Evolutionary conservation across 2,888 invertebrate species (phyloP).

Genomic region (Pardosa pseudoannulata): DNA sequence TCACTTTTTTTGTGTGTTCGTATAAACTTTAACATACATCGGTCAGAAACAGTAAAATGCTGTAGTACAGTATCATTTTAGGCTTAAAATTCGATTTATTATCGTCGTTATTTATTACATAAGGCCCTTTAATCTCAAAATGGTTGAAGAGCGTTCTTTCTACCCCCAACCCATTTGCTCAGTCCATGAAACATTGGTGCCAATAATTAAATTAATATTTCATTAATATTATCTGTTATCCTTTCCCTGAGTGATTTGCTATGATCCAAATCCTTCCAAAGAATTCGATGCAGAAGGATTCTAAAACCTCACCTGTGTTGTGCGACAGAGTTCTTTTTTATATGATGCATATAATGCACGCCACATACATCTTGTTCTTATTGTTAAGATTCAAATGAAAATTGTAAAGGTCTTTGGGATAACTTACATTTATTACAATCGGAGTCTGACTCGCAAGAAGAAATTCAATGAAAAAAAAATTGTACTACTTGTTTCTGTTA

Average conservation of each 20-base stretch:
- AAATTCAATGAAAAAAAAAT: slow-evolving; percentile 47
- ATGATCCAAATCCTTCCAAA: slow-evolving; percentile 58
- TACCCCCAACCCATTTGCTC: slow-evolving; percentile 39
- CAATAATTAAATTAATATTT: slow-evolving; percentile 47
- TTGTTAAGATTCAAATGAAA: slow-evolving; percentile 41
- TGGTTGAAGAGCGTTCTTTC: slow-evolving; percentile 43
- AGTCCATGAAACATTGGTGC: slow-evolving; percentile 66
- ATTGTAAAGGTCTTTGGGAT: slow-evolving; percentile 27
- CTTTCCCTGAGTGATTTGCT: slow-evolving; percentile 52
- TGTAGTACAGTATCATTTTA: no score
- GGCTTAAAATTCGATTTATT: no score
- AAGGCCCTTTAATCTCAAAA: no score
- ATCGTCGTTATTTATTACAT: no score
- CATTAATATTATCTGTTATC: slow-evolving; percentile 38
- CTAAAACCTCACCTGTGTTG: slow-evolving; percentile 46
- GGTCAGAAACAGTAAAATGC: no score
- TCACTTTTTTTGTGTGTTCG: no score
- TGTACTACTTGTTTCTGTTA: slow-evolving; percentile 54
- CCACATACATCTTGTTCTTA: slow-evolving; percentile 41
- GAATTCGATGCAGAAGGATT: slow-evolving; percentile 37
- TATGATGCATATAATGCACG: slow-evolving; percentile 62
- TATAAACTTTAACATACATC: no score
- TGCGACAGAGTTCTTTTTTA: slow-evolving; percentile 47
- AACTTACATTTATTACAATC: slow-evolving; percentile 49
- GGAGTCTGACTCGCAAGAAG: slow-evolving; percentile 62